These are phyloP conservation scores for Lampris megalopsis DNA, from an alignment of 2,113 vertebrate genomes.

Conservation along the genomic window DNA sequence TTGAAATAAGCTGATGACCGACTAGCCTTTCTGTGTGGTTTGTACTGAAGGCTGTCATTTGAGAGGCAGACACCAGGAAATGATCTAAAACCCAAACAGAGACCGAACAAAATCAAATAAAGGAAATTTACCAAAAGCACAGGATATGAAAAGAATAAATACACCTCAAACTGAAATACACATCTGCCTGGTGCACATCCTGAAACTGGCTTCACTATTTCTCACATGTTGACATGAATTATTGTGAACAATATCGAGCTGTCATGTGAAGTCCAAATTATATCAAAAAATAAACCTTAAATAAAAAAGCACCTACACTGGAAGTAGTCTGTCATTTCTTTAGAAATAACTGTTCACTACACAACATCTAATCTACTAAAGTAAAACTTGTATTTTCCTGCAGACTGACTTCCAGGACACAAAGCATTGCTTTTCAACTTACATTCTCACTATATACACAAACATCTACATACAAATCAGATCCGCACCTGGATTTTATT, in stretches of 20 bases:
- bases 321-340: constrained; percentile 4
- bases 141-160: constrained; percentile 35
- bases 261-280: background rate
- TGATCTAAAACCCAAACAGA: constrained; percentile 17
- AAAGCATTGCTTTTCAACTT: constrained; percentile 6
- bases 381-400: constrained; percentile 44
- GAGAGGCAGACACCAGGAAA: background rate
- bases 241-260: background rate
- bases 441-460: background rate
- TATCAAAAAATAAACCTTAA: background rate
- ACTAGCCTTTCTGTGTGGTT: constrained; percentile 18
- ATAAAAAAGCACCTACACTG: background rate
- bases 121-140: constrained; percentile 27
- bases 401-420: constrained; percentile 31
- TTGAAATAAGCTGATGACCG: constrained; percentile 7
- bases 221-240: background rate
- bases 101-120: constrained; percentile 56
- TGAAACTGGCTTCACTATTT: constrained; percentile 12
- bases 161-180: constrained; percentile 25
- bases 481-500: too few species aligned
- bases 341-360: constrained; percentile 9
- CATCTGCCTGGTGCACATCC: constrained; percentile 1
- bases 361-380: background rate
- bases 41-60: constrained; percentile 8
- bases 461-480: constrained; percentile 3